phyloP scores from a whole-genome alignment of 2,797 vertebrate species.

The Enteromius radiatus region DNA sequence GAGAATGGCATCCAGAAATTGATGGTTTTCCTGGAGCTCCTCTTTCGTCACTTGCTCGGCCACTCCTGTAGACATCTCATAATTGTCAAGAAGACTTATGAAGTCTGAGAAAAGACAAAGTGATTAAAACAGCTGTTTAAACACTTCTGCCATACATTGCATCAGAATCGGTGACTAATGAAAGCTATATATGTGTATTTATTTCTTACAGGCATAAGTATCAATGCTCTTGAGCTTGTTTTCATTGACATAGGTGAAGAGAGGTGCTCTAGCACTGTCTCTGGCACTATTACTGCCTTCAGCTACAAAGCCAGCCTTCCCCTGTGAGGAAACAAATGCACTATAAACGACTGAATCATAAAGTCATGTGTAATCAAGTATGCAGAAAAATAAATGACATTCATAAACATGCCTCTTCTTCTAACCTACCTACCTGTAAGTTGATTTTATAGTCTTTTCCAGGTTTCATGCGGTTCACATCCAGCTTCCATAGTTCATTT shows the following conservation, averaged over 20 bases:
- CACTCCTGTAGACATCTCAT: conserved; percentile 82
- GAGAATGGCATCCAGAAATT: conserved; percentile 82
- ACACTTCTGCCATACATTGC: neutral
- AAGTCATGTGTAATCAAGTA: neutral
- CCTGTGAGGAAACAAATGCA: conserved; percentile 67
- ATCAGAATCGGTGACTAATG: neutral
- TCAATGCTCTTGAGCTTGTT: conserved; percentile 76
- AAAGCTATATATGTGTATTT: neutral
- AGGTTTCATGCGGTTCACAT: conserved; percentile 82
- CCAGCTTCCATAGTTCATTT: conserved; percentile 81
- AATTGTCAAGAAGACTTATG: conserved; percentile 87
- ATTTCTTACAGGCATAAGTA: conserved; percentile 78
- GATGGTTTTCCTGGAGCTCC: conserved; percentile 80
- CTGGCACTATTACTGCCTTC: conserved; percentile 74
- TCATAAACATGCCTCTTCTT: neutral
- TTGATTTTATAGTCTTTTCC: conserved; percentile 84
- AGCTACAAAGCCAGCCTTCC: conserved; percentile 77
- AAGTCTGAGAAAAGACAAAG: conserved; percentile 74
- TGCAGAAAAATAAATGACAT: neutral
- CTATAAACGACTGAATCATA: neutral
- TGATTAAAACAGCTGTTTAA: neutral
- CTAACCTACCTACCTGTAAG: conserved; percentile 76
- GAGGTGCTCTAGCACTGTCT: conserved; percentile 73
- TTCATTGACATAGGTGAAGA: conserved; percentile 81
- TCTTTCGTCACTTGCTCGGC: conserved; percentile 82